phyloP scores from a whole-genome alignment of 2,797 vertebrate genomes.

The Protosalanx chinensis region DNA sequence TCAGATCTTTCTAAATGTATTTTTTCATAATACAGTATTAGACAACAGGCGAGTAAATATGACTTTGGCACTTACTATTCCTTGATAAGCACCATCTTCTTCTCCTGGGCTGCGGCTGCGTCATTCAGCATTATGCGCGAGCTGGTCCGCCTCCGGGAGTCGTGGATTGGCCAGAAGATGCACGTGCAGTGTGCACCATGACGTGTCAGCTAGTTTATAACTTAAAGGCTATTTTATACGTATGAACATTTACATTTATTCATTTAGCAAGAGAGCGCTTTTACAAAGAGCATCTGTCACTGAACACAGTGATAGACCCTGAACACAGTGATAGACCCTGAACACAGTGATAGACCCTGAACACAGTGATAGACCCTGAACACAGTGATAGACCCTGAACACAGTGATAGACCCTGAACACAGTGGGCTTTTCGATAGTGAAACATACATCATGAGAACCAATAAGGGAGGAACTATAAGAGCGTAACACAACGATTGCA shows the following conservation, averaged over 20 bases:
- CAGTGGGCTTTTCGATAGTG: too few relatives aligned
- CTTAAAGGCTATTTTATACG: conserved; percentile 21
- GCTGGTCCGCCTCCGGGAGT: conserved; percentile 47
- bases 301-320: too few relatives aligned
- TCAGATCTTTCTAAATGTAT: not conserved
- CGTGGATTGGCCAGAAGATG: conserved; percentile 44
- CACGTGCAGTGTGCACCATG: not conserved
- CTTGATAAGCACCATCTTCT: conserved; percentile 96
- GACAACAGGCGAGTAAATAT: conserved; percentile 22
- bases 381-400: too few relatives aligned
- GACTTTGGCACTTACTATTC: conserved; percentile 88
- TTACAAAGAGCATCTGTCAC: too few relatives aligned
- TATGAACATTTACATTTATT: not conserved
- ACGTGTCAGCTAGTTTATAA: conserved; percentile 8
- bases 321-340: too few relatives aligned
- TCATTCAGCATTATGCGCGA: conserved; percentile 51
- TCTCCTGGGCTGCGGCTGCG: conserved; percentile 73
- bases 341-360: too few relatives aligned
- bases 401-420: too few relatives aligned
- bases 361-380: too few relatives aligned
- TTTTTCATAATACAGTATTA: not conserved
- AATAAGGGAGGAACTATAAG: too few relatives aligned
- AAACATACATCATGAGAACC: too few relatives aligned
- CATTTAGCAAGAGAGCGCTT: too few relatives aligned
- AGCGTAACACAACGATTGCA: too few relatives aligned